phyloP scores from a whole-genome alignment of 2,797 vertebrate genomes.

The Lycodopsis pacificus region DNA sequence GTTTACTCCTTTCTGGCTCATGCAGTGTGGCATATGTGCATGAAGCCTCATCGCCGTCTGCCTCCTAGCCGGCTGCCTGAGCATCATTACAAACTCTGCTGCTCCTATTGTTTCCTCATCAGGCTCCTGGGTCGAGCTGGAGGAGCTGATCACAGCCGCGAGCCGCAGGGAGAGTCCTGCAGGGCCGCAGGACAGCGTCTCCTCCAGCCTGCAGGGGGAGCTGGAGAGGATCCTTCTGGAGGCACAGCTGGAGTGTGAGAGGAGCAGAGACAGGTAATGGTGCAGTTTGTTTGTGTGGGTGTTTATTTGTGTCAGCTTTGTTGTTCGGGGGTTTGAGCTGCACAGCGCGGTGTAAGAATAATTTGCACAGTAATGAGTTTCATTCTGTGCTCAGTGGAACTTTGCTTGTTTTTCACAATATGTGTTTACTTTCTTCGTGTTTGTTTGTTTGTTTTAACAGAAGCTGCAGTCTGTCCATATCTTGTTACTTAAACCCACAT shows the following conservation, averaged over 20 bases:
- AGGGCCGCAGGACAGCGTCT: conserved; percentile 75
- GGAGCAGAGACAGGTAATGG: conserved; percentile 77
- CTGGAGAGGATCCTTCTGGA: conserved; percentile 84
- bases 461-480: background rate
- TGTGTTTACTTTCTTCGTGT: conserved; percentile 19
- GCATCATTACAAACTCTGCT: conserved; percentile 17
- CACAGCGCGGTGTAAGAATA: conserved; percentile 30
- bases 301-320: conserved; percentile 8
- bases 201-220: conserved; percentile 83
- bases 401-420: conserved; percentile 31
- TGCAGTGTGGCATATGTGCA: conserved; percentile 1
- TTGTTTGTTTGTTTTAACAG: conserved; percentile 28
- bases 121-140: conserved; percentile 86
- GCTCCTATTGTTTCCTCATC: conserved; percentile 31
- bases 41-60: background rate
- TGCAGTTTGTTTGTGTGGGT: conserved; percentile 14
- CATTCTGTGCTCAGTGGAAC: conserved; percentile 32
- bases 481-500: background rate
- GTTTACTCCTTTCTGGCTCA: background rate
- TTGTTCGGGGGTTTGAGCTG: conserved; percentile 16
- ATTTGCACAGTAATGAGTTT: conserved; percentile 52
- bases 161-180: conserved; percentile 76
- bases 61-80: background rate
- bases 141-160: conserved; percentile 77
- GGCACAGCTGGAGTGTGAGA: conserved; percentile 84